Evolutionary conservation across 2,797 vertebrate genomes (phyloP).

Genomic region (Chelon labrosus): DNA sequence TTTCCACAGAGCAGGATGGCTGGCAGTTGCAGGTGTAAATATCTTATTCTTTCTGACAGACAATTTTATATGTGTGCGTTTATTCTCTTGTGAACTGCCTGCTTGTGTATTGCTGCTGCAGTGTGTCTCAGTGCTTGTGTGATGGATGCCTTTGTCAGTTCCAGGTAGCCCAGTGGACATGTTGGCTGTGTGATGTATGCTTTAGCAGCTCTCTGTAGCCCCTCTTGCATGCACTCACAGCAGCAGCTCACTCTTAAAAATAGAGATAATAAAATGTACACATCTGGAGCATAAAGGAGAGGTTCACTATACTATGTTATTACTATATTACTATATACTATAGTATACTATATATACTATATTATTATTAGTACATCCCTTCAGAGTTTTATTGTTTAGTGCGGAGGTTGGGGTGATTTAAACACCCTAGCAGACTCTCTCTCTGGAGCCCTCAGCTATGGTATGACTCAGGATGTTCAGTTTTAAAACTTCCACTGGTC

Average conservation of each 20-base stretch:
- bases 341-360: no score
- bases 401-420: neutral
- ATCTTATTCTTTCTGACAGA: neutral
- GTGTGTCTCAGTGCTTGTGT: slow-evolving; percentile 1
- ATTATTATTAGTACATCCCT: neutral
- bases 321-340: no score
- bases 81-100: neutral
- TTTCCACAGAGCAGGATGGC: neutral
- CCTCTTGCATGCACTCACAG: slow-evolving; percentile 2
- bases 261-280: neutral
- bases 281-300: neutral
- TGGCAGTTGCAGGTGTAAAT: neutral
- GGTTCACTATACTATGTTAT: neutral
- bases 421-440: neutral
- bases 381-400: slow-evolving; percentile 25
- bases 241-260: neutral
- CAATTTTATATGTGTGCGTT: neutral
- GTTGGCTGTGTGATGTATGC: slow-evolving; percentile 27
- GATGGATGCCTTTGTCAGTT: slow-evolving; percentile 40
- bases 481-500: slow-evolving; percentile 15
- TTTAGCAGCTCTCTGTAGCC: slow-evolving; percentile 11
- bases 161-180: slow-evolving; percentile 17
- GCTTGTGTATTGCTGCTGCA: neutral
- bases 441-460: slow-evolving; percentile 8
- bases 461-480: slow-evolving; percentile 36